Evolutionary conservation across 2,113 vertebrate genomes (phyloP), one percentile per base, ranked within the genome.

Genomic region (Hippocampus guttulatus): DNA sequence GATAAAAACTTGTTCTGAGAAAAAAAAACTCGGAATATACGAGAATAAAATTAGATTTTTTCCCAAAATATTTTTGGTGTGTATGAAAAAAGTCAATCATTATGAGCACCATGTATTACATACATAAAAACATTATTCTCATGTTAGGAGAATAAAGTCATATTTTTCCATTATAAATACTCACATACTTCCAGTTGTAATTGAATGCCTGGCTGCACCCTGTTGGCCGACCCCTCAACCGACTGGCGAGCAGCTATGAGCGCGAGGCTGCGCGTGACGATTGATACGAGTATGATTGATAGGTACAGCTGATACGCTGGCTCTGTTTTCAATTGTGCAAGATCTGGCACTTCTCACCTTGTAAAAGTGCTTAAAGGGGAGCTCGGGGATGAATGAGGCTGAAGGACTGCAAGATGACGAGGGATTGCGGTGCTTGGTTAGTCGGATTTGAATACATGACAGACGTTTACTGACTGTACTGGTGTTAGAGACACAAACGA

Each of bases 271-370:
- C 16, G 67, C 80, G 75, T 83, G 84, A 90, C 89, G 91, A 91
- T 87, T 88, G 87, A 93, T 88, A 76, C 70, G 79, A 81, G 80
- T 71, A 85, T 91, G 91, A 92, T 84, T 85, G 88, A 92, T 88
- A 86, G 84, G 81, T 91, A 73, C 92, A 92, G 91, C 91, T 92
- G 91, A 91, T 82, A 38, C 33, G 40, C 76, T 76, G 62, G 86
- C 87, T 92, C 88, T 73, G 82, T 84, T 92, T 92, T 90, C 91
- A 87, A 90, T 92, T 92, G 88, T 89, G 84, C 88, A 64, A 79
- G 80, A 81, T 79, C 67, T 54, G 83, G 66, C 78, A 89, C 84
- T 91, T 93, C 83, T 89, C 92, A 92, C 92, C 91, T 92, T 93
- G 90, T 92, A 91, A 88, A 93, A 87, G 84, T 69, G 64, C 83